Evolutionary conservation across 2,888 invertebrate genomes (phyloP), one percentile per base, ranked within the genome.

Genomic region (Chrysolina americana): DNA sequence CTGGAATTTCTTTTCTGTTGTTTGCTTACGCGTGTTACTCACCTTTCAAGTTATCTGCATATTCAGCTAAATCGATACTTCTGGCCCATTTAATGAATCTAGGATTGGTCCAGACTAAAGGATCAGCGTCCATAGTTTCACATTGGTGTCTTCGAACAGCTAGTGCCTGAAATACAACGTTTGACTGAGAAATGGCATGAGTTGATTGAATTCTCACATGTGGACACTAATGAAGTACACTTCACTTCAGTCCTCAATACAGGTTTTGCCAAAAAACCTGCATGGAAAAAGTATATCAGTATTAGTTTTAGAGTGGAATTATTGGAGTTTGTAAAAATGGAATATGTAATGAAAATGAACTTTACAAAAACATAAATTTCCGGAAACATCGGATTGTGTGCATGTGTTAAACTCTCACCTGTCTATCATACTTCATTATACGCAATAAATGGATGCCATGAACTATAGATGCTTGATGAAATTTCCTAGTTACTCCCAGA

Each of bases 51-150:
- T 96, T 96, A 81, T 96, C 96, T 80, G 96, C 95, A 87, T 97
- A 98, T 90, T 98, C 98, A 74, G 94, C 94, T 84, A 98, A 91
- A 90, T 98, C 97, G 86, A 98, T 97, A 87, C 95, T 95, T 84
- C 96, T 92, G 41, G 96, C 95, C 98, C 98, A 98, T 86, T 96
- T 93, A 84, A 97, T 94, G 87, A 98, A 96, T 85, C 97, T 92
- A 87, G 96, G 95, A 90, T 97, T 98, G 83, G 97, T 97, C 98
- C 98, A 98, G 69, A 98, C 97, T 81, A 98, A 91, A 66, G 97
- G 97, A 89, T 98, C 98, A 6, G 94, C 94, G 86, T 96, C 95
- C 74, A 94, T 93, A 82, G 93, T 94, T 87, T 97, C 97, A 86
- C 96, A 95, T 86, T 96, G 95, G 86, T 95, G 93, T 81, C 97